Conservation (phyloP, 2,113 vertebrate genomes). For the Chroicocephalus ridibundus region DNA sequence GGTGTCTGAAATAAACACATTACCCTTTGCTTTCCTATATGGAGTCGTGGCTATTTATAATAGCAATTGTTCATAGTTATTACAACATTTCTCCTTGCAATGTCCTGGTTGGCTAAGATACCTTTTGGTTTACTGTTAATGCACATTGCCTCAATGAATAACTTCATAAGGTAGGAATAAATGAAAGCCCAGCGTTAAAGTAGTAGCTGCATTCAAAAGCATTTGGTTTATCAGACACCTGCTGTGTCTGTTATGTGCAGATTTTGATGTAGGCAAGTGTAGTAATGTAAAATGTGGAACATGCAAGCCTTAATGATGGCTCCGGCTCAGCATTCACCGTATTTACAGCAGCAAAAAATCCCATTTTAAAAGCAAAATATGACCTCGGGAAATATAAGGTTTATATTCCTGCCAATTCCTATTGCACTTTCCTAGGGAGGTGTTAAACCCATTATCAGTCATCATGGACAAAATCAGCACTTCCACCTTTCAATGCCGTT, state of each 20-base stretch:
- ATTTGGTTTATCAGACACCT: background rate
- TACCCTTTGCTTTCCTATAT: background rate
- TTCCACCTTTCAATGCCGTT: conserved; percentile 21
- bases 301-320: conserved; percentile 10
- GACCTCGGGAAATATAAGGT: conserved; percentile 15
- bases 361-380: conserved; percentile 23
- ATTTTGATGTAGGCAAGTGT: background rate
- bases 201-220: background rate
- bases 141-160: background rate
- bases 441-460: conserved; percentile 39
- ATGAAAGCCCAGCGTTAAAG: background rate
- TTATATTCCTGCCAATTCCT: conserved; percentile 32
- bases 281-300: background rate
- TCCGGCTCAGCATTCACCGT: background rate
- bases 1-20: background rate
- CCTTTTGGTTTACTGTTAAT: background rate
- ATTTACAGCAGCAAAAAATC: conserved; percentile 36
- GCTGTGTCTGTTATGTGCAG: background rate
- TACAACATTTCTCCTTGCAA: background rate
- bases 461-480: conserved; percentile 34
- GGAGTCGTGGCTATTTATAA: background rate
- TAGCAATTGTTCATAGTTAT: background rate
- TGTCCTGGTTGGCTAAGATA: background rate
- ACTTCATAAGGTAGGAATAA: background rate
- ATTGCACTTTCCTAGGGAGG: background rate